Conservation (phyloP, 1,140 invertebrate species). For the Diachasma alloeum region DNA sequence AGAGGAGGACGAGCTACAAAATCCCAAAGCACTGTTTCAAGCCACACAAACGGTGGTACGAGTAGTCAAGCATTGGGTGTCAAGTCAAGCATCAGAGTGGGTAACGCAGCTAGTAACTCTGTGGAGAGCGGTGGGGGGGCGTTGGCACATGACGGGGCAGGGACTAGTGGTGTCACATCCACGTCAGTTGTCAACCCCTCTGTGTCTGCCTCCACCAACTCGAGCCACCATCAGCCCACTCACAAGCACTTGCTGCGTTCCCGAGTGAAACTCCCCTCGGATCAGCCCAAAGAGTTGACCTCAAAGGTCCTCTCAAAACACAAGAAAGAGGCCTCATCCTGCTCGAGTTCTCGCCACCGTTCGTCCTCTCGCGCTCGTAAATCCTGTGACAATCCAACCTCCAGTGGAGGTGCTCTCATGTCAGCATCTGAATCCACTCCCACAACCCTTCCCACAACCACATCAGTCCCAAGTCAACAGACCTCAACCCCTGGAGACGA, state of each 20-base stretch:
- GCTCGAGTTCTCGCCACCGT: constrained; percentile 71
- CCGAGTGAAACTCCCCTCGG: constrained; percentile 54
- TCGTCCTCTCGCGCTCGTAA: constrained; percentile 70
- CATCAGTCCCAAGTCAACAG: constrained; percentile 37
- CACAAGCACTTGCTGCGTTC: constrained; percentile 64
- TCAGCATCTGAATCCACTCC: constrained; percentile 55
- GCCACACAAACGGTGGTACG: constrained; percentile 51
- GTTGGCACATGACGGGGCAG: constrained; percentile 63
- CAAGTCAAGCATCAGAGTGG: constrained; percentile 66
- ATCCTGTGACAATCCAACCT: constrained; percentile 50
- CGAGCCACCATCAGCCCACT: constrained; percentile 57
- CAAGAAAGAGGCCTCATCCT: constrained; percentile 73
- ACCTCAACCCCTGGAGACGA: constrained; percentile 52
- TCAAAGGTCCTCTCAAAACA: constrained; percentile 48
- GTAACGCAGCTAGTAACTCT: constrained; percentile 64
- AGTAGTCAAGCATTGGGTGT: constrained; percentile 58
- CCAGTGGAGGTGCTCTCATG: constrained; percentile 51
- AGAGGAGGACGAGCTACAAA: constrained; percentile 60
- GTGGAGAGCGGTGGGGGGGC: constrained; percentile 64
- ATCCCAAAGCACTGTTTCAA: constrained; percentile 47
- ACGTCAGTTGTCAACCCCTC: constrained; percentile 55
- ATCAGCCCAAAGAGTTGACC: constrained; percentile 51
- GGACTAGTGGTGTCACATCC: constrained; percentile 57
- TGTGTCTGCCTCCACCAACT: constrained; percentile 56
- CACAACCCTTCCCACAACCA: constrained; percentile 19